phyloP scores from a whole-genome alignment of 2,888 invertebrate genomes.

The Macropis europaea region DNA sequence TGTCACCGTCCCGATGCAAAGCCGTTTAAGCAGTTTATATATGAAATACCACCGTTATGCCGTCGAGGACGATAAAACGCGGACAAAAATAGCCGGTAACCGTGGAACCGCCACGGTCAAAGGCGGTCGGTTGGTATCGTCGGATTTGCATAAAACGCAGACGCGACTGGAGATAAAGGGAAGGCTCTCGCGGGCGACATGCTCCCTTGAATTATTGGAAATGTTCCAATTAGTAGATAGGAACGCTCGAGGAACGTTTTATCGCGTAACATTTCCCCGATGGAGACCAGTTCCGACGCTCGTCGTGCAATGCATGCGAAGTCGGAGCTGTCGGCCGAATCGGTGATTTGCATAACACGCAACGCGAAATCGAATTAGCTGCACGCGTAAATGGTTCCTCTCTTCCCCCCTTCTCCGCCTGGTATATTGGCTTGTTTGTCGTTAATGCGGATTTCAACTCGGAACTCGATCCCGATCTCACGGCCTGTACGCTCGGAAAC shows the following conservation, averaged over 20 bases:
- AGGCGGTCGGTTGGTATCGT: not conserved
- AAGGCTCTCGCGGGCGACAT: not conserved
- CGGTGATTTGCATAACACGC: conserved; percentile 52
- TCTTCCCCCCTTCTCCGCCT: not conserved
- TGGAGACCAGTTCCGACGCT: conserved; percentile 1
- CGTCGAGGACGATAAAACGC: not conserved
- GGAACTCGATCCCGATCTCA: conserved; percentile 35
- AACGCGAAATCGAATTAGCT: conserved; percentile 45
- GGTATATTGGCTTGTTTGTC: conserved; percentile 16
- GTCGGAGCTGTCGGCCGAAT: conserved; percentile 8
- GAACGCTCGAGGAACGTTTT: not conserved
- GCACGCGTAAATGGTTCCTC: conserved; percentile 19
- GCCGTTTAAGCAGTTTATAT: conserved; percentile 13
- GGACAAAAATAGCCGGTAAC: not conserved
- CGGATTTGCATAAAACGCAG: conserved; percentile 9
- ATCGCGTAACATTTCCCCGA: conserved; percentile 32
- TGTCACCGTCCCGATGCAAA: conserved; percentile 27
- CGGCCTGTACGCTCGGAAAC: conserved; percentile 22
- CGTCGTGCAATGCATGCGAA: conserved; percentile 19
- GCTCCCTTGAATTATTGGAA: conserved; percentile 16
- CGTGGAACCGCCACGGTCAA: not conserved
- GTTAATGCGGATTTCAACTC: not conserved
- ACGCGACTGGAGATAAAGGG: conserved; percentile 10
- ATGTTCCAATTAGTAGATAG: conserved; percentile 40
- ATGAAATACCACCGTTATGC: conserved; percentile 38